These are phyloP conservation scores for Erebia epiphron DNA, from an alignment of 2,888 invertebrate genomes.

Conservation along the genomic window DNA sequence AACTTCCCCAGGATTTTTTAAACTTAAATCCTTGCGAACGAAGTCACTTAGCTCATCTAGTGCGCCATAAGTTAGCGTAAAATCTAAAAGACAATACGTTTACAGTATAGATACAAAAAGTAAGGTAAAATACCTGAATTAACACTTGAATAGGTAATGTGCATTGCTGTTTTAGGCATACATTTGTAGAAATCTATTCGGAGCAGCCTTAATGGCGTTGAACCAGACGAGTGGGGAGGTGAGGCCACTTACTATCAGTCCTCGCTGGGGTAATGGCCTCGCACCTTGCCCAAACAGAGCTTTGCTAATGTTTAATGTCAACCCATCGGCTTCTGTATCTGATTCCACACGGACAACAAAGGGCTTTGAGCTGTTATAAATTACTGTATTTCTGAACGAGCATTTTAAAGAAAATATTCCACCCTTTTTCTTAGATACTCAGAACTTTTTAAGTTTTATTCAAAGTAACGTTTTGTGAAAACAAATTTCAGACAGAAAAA, in stretches of 20 bases:
- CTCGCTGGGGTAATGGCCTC: conserved; percentile 59
- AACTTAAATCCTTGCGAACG: too few species aligned
- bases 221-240: conserved; percentile 57
- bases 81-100: too few species aligned
- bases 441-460: not conserved
- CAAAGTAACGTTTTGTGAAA: not conserved
- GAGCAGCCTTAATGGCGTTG: conserved; percentile 59
- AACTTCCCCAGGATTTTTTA: too few species aligned
- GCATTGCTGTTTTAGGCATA: not conserved
- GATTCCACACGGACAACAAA: conserved; percentile 2
- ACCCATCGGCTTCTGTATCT: conserved; percentile 49
- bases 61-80: too few species aligned
- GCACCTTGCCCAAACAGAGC: conserved; percentile 59
- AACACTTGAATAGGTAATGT: conserved; percentile 7
- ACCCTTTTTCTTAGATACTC: not conserved
- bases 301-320: conserved; percentile 57
- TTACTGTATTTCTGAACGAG: not conserved
- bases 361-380: not conserved
- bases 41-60: too few species aligned
- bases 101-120: not conserved
- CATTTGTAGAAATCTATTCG: conserved; percentile 49
- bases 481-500: not conserved
- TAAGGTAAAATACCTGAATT: not conserved
- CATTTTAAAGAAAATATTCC: not conserved
- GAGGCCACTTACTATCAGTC: conserved; percentile 41